Percentiles rank a stretch among this genome's conserved stretches.
These are phyloP conservation scores for Syngnathus floridae DNA, from an alignment of 2,113 vertebrate genomes.

Conservation along the genomic window DNA sequence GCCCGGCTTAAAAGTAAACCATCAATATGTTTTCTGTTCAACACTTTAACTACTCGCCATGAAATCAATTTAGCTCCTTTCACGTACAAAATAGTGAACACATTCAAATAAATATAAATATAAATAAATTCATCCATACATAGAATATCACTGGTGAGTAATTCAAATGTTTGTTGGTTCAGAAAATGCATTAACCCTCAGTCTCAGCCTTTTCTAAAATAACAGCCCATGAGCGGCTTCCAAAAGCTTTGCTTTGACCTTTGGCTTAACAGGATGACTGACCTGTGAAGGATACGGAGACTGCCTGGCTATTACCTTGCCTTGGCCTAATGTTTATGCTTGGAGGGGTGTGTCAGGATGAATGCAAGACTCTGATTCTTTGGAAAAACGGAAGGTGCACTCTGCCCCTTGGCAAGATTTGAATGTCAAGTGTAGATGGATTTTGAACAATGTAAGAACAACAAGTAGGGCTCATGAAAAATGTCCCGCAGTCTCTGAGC, in stretches of 20 bases:
- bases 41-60: too few species aligned
- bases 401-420: slow-evolving; percentile 45
- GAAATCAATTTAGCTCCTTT: too few species aligned
- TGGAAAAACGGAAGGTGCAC: slow-evolving; percentile 41
- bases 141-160: background rate
- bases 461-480: slow-evolving; percentile 34
- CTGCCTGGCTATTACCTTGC: slow-evolving; percentile 40
- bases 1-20: background rate
- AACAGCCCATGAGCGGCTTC: slow-evolving; percentile 20
- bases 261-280: slow-evolving; percentile 48
- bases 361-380: slow-evolving; percentile 43
- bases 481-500: slow-evolving; percentile 47
- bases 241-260: slow-evolving; percentile 35
- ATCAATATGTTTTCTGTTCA: background rate
- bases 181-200: background rate
- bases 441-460: slow-evolving; percentile 49
- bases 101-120: too few species aligned
- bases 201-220: slow-evolving; percentile 16
- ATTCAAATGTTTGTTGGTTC: background rate
- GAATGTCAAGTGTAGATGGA: slow-evolving; percentile 53
- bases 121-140: background rate
- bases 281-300: slow-evolving; percentile 37
- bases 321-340: slow-evolving; percentile 57
- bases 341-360: slow-evolving; percentile 60
- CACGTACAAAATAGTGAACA: too few species aligned